Evolutionary conservation across 2,113 vertebrate genomes (phyloP).

Genomic region (Salvator merianae): DNA sequence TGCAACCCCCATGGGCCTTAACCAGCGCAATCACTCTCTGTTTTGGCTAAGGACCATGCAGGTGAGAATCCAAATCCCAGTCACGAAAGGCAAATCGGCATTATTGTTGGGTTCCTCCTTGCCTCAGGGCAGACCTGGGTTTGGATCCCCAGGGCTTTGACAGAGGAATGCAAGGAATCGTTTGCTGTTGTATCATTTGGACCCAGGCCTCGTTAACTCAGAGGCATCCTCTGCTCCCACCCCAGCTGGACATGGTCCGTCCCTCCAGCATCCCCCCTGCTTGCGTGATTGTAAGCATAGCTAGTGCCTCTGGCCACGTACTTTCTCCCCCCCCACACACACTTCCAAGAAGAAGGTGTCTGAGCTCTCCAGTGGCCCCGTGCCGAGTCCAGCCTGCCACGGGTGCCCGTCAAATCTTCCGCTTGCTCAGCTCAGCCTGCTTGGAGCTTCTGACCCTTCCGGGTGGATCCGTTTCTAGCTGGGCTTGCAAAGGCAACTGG

Average conservation of each 20-base stretch:
- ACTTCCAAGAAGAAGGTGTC: background rate
- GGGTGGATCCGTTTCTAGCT: too few relatives aligned
- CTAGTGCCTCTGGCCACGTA: background rate
- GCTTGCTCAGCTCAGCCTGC: background rate
- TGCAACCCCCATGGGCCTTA: too few relatives aligned
- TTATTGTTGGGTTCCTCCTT: too few relatives aligned
- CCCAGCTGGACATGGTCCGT: background rate
- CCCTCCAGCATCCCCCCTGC: background rate
- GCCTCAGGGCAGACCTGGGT: too few relatives aligned
- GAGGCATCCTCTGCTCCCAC: background rate
- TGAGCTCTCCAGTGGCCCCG: too few relatives aligned
- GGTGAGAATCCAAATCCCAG: too few relatives aligned
- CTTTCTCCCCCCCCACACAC: too few relatives aligned
- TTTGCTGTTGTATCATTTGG: background rate
- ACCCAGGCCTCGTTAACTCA: background rate
- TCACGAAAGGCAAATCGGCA: too few relatives aligned
- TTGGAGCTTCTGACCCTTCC: background rate
- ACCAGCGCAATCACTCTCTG: too few relatives aligned
- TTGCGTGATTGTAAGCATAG: background rate
- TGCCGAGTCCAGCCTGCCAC: background rate
- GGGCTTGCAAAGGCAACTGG: background rate
- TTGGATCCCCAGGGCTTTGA: too few relatives aligned
- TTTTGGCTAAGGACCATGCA: too few relatives aligned
- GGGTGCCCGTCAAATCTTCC: too few relatives aligned
- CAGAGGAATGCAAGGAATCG: background rate